Base-by-base conservation (phyloP, 23 tunicate genomes). In the Phallusia fumigata region DNA sequence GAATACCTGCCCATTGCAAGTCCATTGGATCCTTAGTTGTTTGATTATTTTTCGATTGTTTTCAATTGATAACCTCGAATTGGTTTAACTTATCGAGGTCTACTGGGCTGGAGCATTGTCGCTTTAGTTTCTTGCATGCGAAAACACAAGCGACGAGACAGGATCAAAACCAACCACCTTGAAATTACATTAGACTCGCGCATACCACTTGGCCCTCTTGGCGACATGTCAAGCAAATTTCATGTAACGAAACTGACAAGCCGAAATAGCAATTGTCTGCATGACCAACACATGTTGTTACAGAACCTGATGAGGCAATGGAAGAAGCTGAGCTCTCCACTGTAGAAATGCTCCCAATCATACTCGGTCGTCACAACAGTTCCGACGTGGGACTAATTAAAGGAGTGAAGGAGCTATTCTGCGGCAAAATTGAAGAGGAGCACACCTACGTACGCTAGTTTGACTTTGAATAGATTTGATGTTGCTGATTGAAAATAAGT, bases 281-380 rank as follows among this genome's bases (percentile, higher is more conserved):
- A 65, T 26, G n/a, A n/a, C n/a, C n/a, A n/a, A n/a, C n/a, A n/a
- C 32, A 65, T 65, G 31, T 26, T 51, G 28, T 80, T n/a, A n/a
- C n/a, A 80, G 83, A 52, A 31, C 52, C 77, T 32, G 85, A 81
- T 22, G 33, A 31, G 13, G 53, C 33, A 19, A 49, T 28, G 3
- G 85, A 65, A 22, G 33, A 65, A 26, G 53, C 45, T 10, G 85
- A 81, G 19, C 32, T 21, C 18, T 76, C 77, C 0, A 65, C 74
- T 13, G 21, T 81, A 2, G 73, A 52, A 36, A 30, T 81, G 44
- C 16, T 34, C 6, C 18, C 53, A 19, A 33, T 51, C 3, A 33
- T 81, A 13, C 34, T 81, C 15, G 75, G 74, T 3, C 77, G 76
- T 19, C 73, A 81, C 44, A 16, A 52, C 52, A 73, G 21, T 22